Evolutionary conservation across 2,888 invertebrate species (phyloP), one percentile per base, ranked within the genome.

Genomic region (Eupithecia pulchellata): DNA sequence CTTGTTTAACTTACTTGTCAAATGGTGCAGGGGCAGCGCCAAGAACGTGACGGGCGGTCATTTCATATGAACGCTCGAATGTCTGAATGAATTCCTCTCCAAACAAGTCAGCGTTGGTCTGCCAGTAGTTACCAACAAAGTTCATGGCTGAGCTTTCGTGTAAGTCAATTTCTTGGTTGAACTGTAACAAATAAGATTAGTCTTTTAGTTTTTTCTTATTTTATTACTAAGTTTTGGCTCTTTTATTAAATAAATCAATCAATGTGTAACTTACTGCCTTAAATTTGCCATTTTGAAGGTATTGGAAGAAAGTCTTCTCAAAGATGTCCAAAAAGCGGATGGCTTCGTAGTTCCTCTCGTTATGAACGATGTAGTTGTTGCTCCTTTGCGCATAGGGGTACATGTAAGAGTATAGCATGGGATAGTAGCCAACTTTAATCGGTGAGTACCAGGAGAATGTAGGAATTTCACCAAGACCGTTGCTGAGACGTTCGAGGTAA

Each of bases 401-500:
- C 64, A 76, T 80, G 67, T 78, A 76, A n/a, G 81, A 77, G 8
- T 79, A 77, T 74, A 86, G 67, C 77, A 82, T 79, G 6, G 89
- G 84, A 71, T 85, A 84, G 83, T 88, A 92, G 25, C 92, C 91
- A 76, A 86, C 83, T 73, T 84, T 86, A 73, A 91, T 86, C 1
- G 97, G 95, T 65, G 95, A 94, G 87, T 94, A 97, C 93, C 95
- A 96, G 25, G 96, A 94, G 83, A 96, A 95, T 39, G 94, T 91
- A 4, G 95, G 94, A 74, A 96, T 95, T 70, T 95, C 95, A 25
- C 95, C 95, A 71, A 96, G 81, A 39, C 95, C 95, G 77, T 96
- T 95, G 63, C 96, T 94, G 65, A 96, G 89, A 87, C 97, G 96
- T 82, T 97, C 97, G 82, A 96, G 86, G 81, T 96, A 95, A 92